Evolutionary conservation across 1,140 invertebrate genomes (phyloP), one percentile per base, ranked within the genome.

Genomic region (Melipona quadrifasciata): DNA sequence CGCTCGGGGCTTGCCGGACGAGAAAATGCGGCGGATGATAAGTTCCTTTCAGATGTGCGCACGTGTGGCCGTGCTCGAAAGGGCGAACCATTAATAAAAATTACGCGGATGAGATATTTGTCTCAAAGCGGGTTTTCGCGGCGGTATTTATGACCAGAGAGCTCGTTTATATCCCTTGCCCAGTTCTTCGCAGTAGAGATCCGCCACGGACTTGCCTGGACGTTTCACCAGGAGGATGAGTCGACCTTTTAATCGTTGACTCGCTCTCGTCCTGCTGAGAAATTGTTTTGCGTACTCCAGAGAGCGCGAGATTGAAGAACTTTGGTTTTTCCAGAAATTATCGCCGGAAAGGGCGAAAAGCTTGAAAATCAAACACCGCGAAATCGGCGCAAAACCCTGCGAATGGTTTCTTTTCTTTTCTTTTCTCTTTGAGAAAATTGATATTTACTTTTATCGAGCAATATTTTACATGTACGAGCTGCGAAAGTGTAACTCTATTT

Each of bases 91-190:
- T 76, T 75, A 65, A 65, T 82, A 82, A 75, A 61, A 82, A 82
- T 82, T 82, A 82, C 57, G 27, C 71, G 80, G 58, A n/a, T 53
- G 58, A 65, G 71, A 61, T 82, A 39, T 82, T 82, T 75, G 80
- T 74, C 73, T 65, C 21, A n/a, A 74, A 82, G 21, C 24, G 71
- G 31, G 17, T 51, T 27, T 55, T 74, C 47, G 27, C 10, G 64
- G 57, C 74, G 64, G 57, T 81, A 55, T 81, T 75, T 74, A 81
- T 39, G 80, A 12, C 21, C 58, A 16, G 8, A 10, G 2, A 27
- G 47, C 24, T 21, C 21, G 70, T 65, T 65, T 61, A 55, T 27
- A 27, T 21, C 47, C 8, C 16, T 27, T 4, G 14, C 24, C 16
- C 4, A 24, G 47, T 77, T 34, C 12, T 58, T 47, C 65, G 51